Base-by-base conservation (phyloP, 2,888 invertebrate genomes). In the Drosophila incognita region DNA sequence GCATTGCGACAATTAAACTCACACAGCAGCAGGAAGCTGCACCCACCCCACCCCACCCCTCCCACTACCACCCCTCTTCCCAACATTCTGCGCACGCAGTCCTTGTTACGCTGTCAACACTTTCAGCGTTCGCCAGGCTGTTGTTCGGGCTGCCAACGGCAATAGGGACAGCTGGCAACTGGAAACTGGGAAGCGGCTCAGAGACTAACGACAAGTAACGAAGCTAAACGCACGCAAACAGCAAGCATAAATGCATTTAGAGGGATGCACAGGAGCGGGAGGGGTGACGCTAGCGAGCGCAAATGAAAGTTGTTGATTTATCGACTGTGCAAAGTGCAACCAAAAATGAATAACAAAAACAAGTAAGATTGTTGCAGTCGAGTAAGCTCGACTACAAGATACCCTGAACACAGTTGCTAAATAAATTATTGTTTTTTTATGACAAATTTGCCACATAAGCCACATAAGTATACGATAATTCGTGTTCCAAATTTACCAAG, bases 1-100 rank as follows among this genome's bases (percentile, higher is more conserved):
- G 89, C 84, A 87, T 56, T 87, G 90, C 88, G 88, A 84, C 90
- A 84, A 84, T 84, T 84, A 84, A 89, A 82, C 83, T 70, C 84
- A 83, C 67, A 70, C 29, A 77, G 63, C 59, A 60, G n/a, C 69
- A 66, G 68, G 31, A 69, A 67, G 27, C 56, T 36, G 18, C 40
- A 33, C 36, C 27, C 7, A 7, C 7, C 6, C 42, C 10, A 5
- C 40, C 6, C 0, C 21, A 0, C 1, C 4, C 15, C 24, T 8
- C 18, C 1, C 6, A 7, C 2, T 4, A 1, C 7, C 13, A 11
- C 0, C 33, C 33, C 2, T 0, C 1, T 0, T 11, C 15, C 4
- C 3, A 18, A 15, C 7, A 36, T 15, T 15, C 7, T 8, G 1
- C 46, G 7, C 46, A 24, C 15, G 2, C n/a, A 27, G 2, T 36